A percentile compares a stretch with the other conserved stretches of the same genome.
These are phyloP conservation scores for Trachelus tabidus DNA, from an alignment of 2,888 invertebrate genomes.

Conservation along the genomic window DNA sequence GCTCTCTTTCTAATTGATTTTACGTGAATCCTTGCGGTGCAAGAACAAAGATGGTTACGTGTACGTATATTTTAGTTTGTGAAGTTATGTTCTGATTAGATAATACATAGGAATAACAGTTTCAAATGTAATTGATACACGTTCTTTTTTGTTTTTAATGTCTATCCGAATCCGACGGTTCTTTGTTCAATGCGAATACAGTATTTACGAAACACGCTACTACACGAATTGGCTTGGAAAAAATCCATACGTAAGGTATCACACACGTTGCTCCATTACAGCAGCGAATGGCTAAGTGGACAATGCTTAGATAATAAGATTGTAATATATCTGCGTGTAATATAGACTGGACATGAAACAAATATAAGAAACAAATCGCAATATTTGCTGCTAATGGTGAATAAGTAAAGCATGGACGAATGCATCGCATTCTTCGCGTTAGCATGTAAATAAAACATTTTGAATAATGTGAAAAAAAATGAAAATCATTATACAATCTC, in stretches of 20 bases:
- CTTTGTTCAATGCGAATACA: neutral
- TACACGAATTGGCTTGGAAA: neutral
- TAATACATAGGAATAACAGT: neutral
- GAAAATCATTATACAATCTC: neutral
- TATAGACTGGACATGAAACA: constrained; percentile 12
- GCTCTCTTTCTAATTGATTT: neutral
- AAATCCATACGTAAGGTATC: neutral
- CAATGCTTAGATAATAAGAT: constrained; percentile 11
- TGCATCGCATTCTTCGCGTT: neutral
- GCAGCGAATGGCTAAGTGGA: neutral
- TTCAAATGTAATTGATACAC: neutral
- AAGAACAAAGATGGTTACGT: neutral
- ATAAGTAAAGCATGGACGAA: neutral
- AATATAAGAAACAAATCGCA: neutral
- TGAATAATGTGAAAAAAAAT: neutral
- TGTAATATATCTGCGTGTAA: constrained; percentile 27
- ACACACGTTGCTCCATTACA: neutral
- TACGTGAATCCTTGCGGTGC: neutral
- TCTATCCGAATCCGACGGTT: neutral
- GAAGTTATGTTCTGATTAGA: neutral
- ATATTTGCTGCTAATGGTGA: neutral
- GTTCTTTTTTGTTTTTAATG: neutral
- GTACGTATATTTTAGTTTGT: neutral
- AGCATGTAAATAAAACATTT: neutral
- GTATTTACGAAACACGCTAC: neutral